Percentiles rank a stretch among this genome's conserved stretches.
Conservation (phyloP, 1,140 invertebrate species). For the Ephestia elutella region DNA sequence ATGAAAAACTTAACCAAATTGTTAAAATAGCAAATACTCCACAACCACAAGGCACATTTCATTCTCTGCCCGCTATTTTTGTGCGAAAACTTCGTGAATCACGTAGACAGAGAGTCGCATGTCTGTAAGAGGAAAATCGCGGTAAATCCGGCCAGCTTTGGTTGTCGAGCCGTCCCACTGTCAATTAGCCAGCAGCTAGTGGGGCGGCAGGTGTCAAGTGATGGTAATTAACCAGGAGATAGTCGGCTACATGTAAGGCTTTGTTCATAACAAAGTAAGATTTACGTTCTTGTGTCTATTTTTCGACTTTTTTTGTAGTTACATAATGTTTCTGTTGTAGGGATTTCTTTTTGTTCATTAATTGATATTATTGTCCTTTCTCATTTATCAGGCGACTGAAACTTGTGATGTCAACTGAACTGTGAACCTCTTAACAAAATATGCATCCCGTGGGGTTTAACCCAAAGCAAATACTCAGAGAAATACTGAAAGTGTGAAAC, state of each 20-base stretch:
- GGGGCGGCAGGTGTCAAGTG: slow-evolving; percentile 51
- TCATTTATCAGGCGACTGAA: background rate
- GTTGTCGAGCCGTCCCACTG: slow-evolving; percentile 43
- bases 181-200: slow-evolving; percentile 59
- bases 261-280: background rate
- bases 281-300: background rate
- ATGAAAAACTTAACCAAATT: too few species aligned
- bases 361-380: too few species aligned
- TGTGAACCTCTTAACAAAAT: too few species aligned
- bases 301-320: too few species aligned
- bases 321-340: too few species aligned
- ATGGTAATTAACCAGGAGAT: slow-evolving; percentile 46
- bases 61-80: slow-evolving; percentile 7
- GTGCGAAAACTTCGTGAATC: slow-evolving; percentile 8
- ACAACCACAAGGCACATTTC: too few species aligned
- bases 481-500: slow-evolving; percentile 8
- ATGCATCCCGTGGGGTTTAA: too few species aligned
- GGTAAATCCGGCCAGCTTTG: slow-evolving; percentile 41
- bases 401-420: background rate
- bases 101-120: slow-evolving; percentile 7
- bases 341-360: too few species aligned
- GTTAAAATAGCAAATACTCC: too few species aligned
- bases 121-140: slow-evolving; percentile 22
- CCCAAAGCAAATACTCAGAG: background rate
- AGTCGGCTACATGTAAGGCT: slow-evolving; percentile 4